Evolutionary conservation across 37 sponge, comb jelly and placozoan genomes (phyloP).

Genomic region (Theonella swinhoei): DNA sequence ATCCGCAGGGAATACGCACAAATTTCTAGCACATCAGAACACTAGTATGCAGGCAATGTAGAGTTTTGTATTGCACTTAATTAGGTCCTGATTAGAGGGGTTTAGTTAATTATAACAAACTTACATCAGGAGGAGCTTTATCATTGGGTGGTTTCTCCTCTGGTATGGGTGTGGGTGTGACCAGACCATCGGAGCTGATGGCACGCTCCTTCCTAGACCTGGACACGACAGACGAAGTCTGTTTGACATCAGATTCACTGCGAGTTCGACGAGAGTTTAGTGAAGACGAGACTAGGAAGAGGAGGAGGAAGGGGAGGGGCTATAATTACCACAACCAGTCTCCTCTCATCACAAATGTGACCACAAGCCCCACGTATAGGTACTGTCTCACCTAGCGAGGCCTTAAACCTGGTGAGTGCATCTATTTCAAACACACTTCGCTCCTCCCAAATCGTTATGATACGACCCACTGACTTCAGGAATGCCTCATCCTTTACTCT

Average conservation of each 20-base stretch:
- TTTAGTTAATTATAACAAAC: background rate
- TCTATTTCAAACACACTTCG: conserved; percentile 72
- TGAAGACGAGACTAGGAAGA: background rate
- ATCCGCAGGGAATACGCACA: no score
- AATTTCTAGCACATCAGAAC: no score
- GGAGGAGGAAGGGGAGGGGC: no score
- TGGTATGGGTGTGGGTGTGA: background rate
- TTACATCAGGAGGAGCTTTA: conserved; percentile 60
- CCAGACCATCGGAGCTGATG: background rate
- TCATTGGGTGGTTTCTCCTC: conserved; percentile 48
- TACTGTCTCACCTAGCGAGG: conserved; percentile 46
- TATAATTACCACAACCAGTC: conserved; percentile 17
- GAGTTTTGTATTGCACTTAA: no score
- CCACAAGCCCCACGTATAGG: background rate
- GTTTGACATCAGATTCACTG: conserved; percentile 62
- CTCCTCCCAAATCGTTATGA: conserved; percentile 89
- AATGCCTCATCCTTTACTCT: conserved; percentile 56
- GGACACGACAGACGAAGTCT: background rate
- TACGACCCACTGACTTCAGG: conserved; percentile 62
- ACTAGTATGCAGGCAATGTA: no score
- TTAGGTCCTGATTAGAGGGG: background rate
- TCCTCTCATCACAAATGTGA: background rate
- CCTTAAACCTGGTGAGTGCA: conserved; percentile 39
- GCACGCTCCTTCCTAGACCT: background rate
- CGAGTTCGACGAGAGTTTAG: conserved; percentile 20